phyloP scores from a whole-genome alignment of 2,888 invertebrate genomes.

The Pollenia angustigena region DNA sequence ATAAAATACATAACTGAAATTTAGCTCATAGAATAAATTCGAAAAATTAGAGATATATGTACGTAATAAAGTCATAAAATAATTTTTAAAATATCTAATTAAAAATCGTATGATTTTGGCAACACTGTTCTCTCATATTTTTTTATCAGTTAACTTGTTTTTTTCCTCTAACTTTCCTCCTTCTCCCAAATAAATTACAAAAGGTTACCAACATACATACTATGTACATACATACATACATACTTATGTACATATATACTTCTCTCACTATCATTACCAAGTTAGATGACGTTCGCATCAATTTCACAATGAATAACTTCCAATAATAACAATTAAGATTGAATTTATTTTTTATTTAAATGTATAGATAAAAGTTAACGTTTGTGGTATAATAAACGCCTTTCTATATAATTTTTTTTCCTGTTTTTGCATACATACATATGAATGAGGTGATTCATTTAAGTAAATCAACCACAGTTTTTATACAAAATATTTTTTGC shows the following conservation, averaged over 20 bases:
- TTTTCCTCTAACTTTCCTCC: too few relatives aligned
- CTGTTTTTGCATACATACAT: constrained; percentile 50
- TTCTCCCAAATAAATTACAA: too few relatives aligned
- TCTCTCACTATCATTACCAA: not conserved
- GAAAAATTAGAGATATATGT: too few relatives aligned
- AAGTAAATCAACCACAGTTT: not conserved
- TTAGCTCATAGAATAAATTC: too few relatives aligned
- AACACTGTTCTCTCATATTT: too few relatives aligned
- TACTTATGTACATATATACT: not conserved
- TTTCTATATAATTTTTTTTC: constrained; percentile 65
- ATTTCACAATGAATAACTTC: not conserved
- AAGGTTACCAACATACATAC: too few relatives aligned
- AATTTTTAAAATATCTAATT: too few relatives aligned
- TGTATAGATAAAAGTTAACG: constrained; percentile 1
- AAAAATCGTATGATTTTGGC: too few relatives aligned
- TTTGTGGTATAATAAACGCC: constrained; percentile 46
- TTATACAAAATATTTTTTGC: constrained; percentile 17
- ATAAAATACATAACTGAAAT: too few relatives aligned
- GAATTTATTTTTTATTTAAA: constrained; percentile 16
- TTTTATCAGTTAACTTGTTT: too few relatives aligned
- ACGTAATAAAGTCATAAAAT: too few relatives aligned
- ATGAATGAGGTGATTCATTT: constrained; percentile 60
- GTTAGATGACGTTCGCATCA: not conserved
- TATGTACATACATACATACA: not conserved
- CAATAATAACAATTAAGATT: constrained; percentile 25